A percentile compares a stretch with the other conserved stretches of the same genome.
These are phyloP conservation scores for Aurelia coerulea DNA, from an alignment of 30 jellyfish, hydroid and myxozoan species.

Conservation along the genomic window DNA sequence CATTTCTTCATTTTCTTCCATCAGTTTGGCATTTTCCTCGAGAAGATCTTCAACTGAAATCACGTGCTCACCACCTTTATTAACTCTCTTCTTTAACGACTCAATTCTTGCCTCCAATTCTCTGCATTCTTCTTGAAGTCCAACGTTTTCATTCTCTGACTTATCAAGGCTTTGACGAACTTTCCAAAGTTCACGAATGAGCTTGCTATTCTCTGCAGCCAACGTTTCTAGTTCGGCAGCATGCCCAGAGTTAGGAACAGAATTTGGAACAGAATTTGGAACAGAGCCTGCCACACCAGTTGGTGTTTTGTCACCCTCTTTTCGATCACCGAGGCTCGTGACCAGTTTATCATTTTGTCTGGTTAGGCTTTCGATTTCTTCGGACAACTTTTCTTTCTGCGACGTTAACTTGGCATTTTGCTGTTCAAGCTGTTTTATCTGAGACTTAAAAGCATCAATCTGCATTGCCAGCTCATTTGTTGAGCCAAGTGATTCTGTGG, in stretches of 20 bases:
- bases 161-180: slow-evolving; percentile 46
- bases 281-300: neutral
- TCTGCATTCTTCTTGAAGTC: slow-evolving; percentile 28
- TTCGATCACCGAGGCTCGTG: neutral
- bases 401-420: neutral
- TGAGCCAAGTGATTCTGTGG: too few relatives aligned
- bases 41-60: slow-evolving; percentile 48
- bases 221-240: neutral
- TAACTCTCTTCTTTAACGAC: slow-evolving; percentile 16
- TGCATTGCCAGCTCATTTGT: neutral
- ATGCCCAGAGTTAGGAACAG: neutral
- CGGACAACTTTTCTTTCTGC: neutral
- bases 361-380: neutral
- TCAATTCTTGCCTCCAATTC: slow-evolving; percentile 29
- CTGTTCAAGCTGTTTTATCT: neutral
- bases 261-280: neutral
- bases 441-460: neutral
- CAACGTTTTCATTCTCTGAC: slow-evolving; percentile 21
- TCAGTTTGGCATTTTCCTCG: slow-evolving; percentile 56
- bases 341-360: neutral
- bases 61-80: slow-evolving; percentile 33
- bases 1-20: slow-evolving; percentile 47
- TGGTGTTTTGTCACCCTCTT: neutral
- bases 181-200: slow-evolving; percentile 50
- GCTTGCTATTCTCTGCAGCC: slow-evolving; percentile 6